These are phyloP conservation scores for Atrichornis clamosus DNA, from an alignment of 2,113 vertebrate species.

Conservation along the genomic window DNA sequence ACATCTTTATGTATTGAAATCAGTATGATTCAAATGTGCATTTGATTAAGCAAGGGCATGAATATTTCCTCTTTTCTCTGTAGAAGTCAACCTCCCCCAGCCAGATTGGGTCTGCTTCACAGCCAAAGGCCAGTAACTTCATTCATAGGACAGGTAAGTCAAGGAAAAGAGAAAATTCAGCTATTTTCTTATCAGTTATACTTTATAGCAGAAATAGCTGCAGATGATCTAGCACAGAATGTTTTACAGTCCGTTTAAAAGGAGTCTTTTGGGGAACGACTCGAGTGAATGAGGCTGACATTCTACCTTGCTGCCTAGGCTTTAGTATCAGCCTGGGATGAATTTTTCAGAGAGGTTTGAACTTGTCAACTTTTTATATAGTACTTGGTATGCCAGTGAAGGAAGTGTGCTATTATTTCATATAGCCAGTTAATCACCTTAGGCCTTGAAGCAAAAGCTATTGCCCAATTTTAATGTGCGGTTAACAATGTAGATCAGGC, in stretches of 20 bases:
- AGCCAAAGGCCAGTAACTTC: neutral
- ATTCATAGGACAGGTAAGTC: neutral
- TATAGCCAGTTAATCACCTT: neutral
- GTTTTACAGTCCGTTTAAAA: neutral
- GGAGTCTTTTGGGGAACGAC: neutral
- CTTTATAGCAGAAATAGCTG: neutral
- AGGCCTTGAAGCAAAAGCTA: neutral
- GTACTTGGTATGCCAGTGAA: neutral
- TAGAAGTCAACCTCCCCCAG: neutral
- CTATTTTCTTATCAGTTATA: neutral
- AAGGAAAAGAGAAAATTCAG: neutral
- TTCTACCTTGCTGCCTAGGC: neutral
- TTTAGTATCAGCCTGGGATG: neutral
- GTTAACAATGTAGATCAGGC: neutral
- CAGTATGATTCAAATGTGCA: neutral
- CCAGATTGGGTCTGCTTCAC: neutral
- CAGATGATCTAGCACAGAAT: neutral
- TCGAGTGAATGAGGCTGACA: neutral
- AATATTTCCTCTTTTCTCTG: neutral
- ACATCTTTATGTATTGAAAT: neutral
- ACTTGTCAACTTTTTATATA: neutral
- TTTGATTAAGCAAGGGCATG: neutral
- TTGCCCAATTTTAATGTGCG: accelerated
- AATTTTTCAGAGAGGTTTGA: neutral
- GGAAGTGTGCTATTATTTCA: neutral